These are phyloP conservation scores for Oryzias javanicus DNA, from an alignment of 2,113 vertebrate species.

Conservation along the genomic window DNA sequence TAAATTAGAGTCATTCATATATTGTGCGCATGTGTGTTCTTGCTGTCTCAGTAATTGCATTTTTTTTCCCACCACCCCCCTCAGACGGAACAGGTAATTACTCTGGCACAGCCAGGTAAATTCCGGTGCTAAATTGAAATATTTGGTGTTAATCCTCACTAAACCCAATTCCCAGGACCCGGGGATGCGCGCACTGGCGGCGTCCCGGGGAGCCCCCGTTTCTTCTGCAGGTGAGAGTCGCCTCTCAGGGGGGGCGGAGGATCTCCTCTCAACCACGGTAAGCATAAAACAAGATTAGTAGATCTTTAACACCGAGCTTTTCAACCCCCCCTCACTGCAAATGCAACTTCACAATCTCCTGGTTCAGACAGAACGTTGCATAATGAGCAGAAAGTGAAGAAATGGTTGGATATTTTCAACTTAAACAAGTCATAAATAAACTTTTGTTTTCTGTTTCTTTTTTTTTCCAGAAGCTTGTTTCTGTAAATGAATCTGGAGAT, in stretches of 20 bases:
- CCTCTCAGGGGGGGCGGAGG: constrained; percentile 37
- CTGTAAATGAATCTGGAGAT: constrained; percentile 39
- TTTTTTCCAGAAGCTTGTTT: constrained; percentile 23
- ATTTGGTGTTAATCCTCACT: constrained; percentile 61
- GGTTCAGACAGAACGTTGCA: constrained; percentile 35
- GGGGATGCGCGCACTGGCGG: constrained; percentile 40
- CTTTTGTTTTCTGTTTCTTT: constrained; percentile 18
- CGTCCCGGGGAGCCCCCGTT: constrained; percentile 49
- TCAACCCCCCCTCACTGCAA: not conserved
- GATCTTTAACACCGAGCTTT: constrained; percentile 48
- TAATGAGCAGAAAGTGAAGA: constrained; percentile 39
- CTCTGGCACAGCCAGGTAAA: constrained; percentile 60
- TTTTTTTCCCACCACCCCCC: constrained; percentile 8
- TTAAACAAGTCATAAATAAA: constrained; percentile 46
- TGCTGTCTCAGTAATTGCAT: constrained; percentile 49
- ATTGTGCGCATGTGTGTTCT: constrained; percentile 39
- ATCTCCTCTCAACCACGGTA: constrained; percentile 47
- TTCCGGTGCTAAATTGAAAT: constrained; percentile 62
- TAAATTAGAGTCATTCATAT: constrained; percentile 29
- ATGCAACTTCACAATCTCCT: constrained; percentile 26
- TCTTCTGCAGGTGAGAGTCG: constrained; percentile 66
- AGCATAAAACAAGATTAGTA: constrained; percentile 65
- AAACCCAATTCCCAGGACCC: constrained; percentile 57
- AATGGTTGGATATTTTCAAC: constrained; percentile 22
- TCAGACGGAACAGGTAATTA: constrained; percentile 53